Evolutionary conservation across 2,113 vertebrate species (phyloP).

Genomic region (Muscicapa adusta): DNA sequence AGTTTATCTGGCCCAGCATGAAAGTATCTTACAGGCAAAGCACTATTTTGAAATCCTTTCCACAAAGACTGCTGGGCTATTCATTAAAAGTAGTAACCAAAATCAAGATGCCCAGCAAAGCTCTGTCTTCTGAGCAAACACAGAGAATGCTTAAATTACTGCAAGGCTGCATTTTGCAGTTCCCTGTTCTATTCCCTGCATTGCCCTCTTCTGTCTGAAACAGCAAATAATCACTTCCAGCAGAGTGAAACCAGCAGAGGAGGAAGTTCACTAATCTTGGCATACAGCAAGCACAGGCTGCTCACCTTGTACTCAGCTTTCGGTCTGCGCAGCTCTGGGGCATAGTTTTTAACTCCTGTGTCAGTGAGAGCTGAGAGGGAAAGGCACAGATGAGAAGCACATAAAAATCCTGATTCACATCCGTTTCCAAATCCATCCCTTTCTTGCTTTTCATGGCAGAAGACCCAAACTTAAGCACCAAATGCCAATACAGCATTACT

Average conservation of each 20-base stretch:
- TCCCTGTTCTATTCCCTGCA: neutral
- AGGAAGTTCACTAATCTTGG: neutral
- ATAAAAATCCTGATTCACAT: neutral
- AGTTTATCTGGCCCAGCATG: neutral
- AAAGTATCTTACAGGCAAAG: neutral
- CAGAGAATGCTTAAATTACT: neutral
- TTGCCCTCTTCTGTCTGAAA: neutral
- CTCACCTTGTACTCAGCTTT: slow-evolving; percentile 89
- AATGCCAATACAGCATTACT: neutral
- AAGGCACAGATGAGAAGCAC: neutral
- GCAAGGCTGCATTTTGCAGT: neutral
- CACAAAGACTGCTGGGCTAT: neutral
- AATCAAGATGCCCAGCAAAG: neutral
- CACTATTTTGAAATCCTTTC: neutral
- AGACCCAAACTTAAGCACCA: neutral
- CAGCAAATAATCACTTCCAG: neutral
- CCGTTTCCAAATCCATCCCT: neutral
- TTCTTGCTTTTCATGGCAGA: neutral
- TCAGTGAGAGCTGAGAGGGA: slow-evolving; percentile 76
- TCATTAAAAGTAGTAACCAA: neutral
- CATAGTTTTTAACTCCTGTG: slow-evolving; percentile 73
- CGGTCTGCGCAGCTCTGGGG: slow-evolving; percentile 87
- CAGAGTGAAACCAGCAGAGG: neutral
- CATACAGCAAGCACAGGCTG: neutral
- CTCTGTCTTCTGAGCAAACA: neutral